These are phyloP conservation scores for Caenorhabditis briggsae DNA, from an alignment of 1,140 invertebrate species.

Conservation along the genomic window DNA sequence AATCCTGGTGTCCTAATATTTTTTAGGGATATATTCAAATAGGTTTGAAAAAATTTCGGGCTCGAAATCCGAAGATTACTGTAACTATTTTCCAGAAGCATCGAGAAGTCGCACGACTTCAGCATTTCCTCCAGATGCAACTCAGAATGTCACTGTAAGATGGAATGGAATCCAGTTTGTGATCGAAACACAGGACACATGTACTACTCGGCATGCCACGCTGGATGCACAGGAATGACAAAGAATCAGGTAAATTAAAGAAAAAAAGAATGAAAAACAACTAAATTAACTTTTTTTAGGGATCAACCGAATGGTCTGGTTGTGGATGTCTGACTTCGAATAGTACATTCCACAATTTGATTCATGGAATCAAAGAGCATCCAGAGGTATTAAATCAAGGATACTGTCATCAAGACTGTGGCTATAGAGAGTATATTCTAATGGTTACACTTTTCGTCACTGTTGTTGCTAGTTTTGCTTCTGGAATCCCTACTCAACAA, in stretches of 20 bases:
- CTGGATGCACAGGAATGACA: conserved; percentile 71
- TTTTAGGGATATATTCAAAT: no score
- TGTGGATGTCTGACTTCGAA: conserved; percentile 69
- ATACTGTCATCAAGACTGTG: conserved; percentile 73
- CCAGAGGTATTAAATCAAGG: conserved; percentile 22
- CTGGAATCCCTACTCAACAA: conserved; percentile 77
- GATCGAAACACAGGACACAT: conserved; percentile 67
- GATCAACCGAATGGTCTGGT: conserved; percentile 68
- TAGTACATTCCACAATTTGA: conserved; percentile 24
- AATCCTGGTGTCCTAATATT: no score
- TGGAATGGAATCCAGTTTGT: conserved; percentile 75
- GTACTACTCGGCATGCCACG: conserved; percentile 76
- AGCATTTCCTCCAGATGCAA: conserved; percentile 66
- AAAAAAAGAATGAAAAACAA: conserved; percentile 36
- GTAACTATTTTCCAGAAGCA: conserved; percentile 54
- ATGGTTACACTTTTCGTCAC: conserved; percentile 75
- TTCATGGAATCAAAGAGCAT: conserved; percentile 36
- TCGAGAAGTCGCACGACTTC: conserved; percentile 55
- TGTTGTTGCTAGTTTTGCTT: conserved; percentile 77
- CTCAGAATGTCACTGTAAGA: conserved; percentile 70
- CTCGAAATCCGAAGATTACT: no score
- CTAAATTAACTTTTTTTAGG: conserved; percentile 63
- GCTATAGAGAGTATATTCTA: conserved; percentile 73
- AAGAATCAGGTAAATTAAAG: conserved; percentile 50
- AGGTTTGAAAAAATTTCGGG: no score